These are phyloP conservation scores for Agrotis puta DNA, from an alignment of 2,888 invertebrate genomes.

Conservation along the genomic window DNA sequence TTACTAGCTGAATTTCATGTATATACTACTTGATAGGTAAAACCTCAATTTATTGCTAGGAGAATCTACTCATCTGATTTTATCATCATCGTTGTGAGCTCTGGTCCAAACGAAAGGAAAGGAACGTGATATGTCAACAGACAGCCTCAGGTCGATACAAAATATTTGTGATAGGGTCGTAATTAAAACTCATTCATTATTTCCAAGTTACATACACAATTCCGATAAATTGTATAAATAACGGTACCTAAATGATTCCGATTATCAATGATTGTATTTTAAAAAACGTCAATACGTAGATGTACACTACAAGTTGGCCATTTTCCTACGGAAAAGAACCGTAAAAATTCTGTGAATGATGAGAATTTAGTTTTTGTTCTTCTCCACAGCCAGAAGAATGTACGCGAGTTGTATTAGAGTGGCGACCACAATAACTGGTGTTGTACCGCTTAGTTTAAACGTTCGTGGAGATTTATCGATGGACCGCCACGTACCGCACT, in stretches of 20 bases:
- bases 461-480: conserved; percentile 76
- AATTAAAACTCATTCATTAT: background rate
- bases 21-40: too few relatives aligned
- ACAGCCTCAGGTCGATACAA: background rate
- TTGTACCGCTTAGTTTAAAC: conserved; percentile 63
- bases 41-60: background rate
- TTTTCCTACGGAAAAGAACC: too few relatives aligned
- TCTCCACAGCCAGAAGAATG: background rate
- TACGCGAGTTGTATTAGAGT: conserved; percentile 32
- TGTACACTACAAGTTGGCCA: too few relatives aligned
- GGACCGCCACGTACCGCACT: conserved; percentile 76
- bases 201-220: too few relatives aligned
- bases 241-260: too few relatives aligned
- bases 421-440: conserved; percentile 49
- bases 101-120: background rate
- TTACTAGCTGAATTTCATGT: too few relatives aligned
- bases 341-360: background rate
- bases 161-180: background rate
- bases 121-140: background rate
- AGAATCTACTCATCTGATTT: background rate
- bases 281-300: too few relatives aligned
- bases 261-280: too few relatives aligned
- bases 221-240: too few relatives aligned
- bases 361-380: background rate
- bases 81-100: background rate